Evolutionary conservation across 1,140 invertebrate genomes (phyloP), one percentile per base, ranked within the genome.

Genomic region (Drosophila kohkoa): DNA sequence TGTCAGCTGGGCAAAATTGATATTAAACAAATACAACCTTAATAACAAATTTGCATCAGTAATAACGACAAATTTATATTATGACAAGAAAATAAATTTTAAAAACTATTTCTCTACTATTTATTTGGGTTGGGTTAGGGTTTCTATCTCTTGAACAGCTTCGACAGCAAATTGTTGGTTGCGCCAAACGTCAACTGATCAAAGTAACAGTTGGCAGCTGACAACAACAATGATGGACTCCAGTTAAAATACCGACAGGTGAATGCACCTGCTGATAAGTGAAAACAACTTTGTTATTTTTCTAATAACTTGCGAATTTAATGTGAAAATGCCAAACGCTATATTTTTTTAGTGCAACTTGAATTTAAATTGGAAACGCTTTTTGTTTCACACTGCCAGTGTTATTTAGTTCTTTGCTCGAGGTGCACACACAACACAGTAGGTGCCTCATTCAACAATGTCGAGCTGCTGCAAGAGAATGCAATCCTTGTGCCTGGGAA

Each of bases 311-410:
- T 1, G 16, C 15, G 28, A 58, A 32, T 30, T 30, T 57, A 48
- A 57, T n/a, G 48, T 52, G 46, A 11, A 51, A 20, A 49, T 20
- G 8, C 3, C 45, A 62, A 62, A 48, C 43, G 15, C 8, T n/a
- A 35, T 46, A 25, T 25, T 25, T 25, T 25, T 25, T 3, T 25
- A 25, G 20, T 25, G 20, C 20, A 25, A 72, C 64, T 51, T 64
- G 2, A 51, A 58, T 64, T 75, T 71, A 64, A 71, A 64, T 70
- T 63, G 67, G 15, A 28, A 41, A 45, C 13, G 59, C n/a, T 52
- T 52, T 45, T 75, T 48, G 51, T 25, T 58, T 60, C 46, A 46
- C 68, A 51, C 63, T 62, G 41, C 10, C 62, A 77, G 75, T 73
- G 43, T 30, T 28, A 59, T 6, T 72, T 51, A 35, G 58, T 51